These are phyloP conservation scores for Zaprionus africanus DNA, from an alignment of 1,140 invertebrate species.

Conservation along the genomic window DNA sequence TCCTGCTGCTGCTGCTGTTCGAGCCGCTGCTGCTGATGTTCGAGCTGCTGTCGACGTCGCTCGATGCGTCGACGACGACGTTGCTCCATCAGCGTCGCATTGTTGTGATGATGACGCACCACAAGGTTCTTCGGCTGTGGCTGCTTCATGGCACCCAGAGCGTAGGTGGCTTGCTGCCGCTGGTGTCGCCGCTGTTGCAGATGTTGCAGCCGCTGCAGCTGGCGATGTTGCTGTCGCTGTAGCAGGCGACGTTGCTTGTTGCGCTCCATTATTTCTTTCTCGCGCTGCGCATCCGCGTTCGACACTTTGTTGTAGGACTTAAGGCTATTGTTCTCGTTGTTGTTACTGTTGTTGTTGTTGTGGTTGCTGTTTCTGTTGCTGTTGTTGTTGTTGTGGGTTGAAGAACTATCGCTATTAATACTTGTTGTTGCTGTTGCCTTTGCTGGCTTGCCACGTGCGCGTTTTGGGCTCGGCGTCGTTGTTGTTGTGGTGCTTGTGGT, in stretches of 20 bases:
- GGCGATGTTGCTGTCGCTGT: constrained; percentile 29
- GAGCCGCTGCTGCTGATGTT: constrained; percentile 38
- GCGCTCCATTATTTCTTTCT: constrained; percentile 43
- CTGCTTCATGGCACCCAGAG: constrained; percentile 49
- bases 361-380: constrained; percentile 31
- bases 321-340: constrained; percentile 59
- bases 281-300: constrained; percentile 37
- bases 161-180: constrained; percentile 17
- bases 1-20: constrained; percentile 3
- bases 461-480: constrained; percentile 53
- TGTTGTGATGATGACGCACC: constrained; percentile 74
- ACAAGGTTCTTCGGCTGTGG: constrained; percentile 73
- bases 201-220: constrained; percentile 22
- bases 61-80: constrained; percentile 57
- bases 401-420: constrained; percentile 80
- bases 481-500: constrained; percentile 50
- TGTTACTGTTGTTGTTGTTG: constrained; percentile 34
- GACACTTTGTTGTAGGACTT: constrained; percentile 45
- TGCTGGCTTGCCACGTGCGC: constrained; percentile 44
- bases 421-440: constrained; percentile 51
- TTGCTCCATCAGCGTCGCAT: constrained; percentile 62
- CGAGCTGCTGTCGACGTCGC: constrained; percentile 52
- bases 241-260: constrained; percentile 34
- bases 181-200: constrained; percentile 32
- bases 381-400: constrained; percentile 34